Evolutionary conservation across 2,888 invertebrate genomes (phyloP).

Genomic region (Merodon equestris): DNA sequence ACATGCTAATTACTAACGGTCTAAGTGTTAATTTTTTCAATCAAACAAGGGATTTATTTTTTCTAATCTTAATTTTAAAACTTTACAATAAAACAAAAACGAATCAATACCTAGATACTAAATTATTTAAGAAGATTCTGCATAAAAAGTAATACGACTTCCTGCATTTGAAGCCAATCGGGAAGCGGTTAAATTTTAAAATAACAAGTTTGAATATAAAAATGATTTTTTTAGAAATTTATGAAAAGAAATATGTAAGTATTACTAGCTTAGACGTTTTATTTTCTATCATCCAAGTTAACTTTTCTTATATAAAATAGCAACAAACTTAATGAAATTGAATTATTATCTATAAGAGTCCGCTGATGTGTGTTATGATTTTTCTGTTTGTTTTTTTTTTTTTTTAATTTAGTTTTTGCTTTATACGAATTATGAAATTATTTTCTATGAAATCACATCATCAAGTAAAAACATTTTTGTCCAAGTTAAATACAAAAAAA

Average conservation of each 20-base stretch:
- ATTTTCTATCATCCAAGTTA: constrained; percentile 33
- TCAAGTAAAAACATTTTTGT: background rate
- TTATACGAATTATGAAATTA: constrained; percentile 17
- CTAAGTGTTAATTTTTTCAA: constrained; percentile 29
- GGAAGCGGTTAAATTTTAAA: background rate
- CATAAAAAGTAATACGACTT: background rate
- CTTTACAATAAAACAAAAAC: constrained; percentile 27
- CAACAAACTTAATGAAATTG: no score
- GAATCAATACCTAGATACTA: background rate
- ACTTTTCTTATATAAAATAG: constrained; percentile 19
- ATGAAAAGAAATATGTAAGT: constrained; percentile 50
- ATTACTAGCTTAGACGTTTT: constrained; percentile 51
- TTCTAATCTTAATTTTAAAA: constrained; percentile 18
- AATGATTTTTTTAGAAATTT: constrained; percentile 27
- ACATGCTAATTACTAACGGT: constrained; percentile 17
- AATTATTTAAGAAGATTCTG: no score
- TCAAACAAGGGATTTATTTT: constrained; percentile 57
- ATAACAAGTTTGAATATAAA: constrained; percentile 9
- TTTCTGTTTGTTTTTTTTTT: background rate
- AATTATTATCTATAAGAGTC: constrained; percentile 2
- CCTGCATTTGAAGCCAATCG: background rate
- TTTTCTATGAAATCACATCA: constrained; percentile 7
- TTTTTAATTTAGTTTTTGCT: constrained; percentile 8
- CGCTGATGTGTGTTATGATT: constrained; percentile 20
- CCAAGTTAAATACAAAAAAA: no score